phyloP scores from a whole-genome alignment of 2,797 vertebrate species.

The Huso huso region DNA sequence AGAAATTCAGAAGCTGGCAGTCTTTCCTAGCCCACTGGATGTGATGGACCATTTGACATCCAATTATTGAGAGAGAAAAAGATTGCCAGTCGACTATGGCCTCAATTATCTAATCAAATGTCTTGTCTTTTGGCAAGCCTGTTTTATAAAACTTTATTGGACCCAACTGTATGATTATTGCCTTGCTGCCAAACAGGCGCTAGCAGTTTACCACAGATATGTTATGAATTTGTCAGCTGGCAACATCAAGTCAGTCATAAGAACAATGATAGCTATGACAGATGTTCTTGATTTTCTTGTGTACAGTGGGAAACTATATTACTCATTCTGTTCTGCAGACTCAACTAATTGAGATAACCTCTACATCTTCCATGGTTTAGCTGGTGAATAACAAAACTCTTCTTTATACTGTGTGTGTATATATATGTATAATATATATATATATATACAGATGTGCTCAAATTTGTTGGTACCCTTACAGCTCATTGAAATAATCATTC shows the following conservation, averaged over 20 bases:
- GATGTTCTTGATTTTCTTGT: slow-evolving; percentile 18
- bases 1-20: no score
- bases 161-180: not conserved
- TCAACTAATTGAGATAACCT: slow-evolving; percentile 7
- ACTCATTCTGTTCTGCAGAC: slow-evolving; percentile 3
- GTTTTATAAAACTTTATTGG: not conserved
- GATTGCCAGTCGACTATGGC: not conserved
- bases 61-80: no score
- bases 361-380: slow-evolving; percentile 7
- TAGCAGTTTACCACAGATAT: slow-evolving; percentile 5
- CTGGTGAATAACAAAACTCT: not conserved
- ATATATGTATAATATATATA: no score
- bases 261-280: slow-evolving; percentile 6
- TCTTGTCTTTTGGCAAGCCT: not conserved
- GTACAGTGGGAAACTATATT: slow-evolving; percentile 14
- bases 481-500: no score
- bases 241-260: slow-evolving; percentile 10
- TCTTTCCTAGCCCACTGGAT: no score
- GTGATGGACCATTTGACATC: no score
- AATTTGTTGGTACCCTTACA: no score
- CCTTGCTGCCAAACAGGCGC: slow-evolving; percentile 3
- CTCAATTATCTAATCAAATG: slow-evolving; percentile 18
- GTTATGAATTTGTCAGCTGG: slow-evolving; percentile 22
- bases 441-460: no score
- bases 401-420: not conserved